phyloP scores from a whole-genome alignment of 2,797 vertebrate genomes.

The Sebastes flavidus region DNA sequence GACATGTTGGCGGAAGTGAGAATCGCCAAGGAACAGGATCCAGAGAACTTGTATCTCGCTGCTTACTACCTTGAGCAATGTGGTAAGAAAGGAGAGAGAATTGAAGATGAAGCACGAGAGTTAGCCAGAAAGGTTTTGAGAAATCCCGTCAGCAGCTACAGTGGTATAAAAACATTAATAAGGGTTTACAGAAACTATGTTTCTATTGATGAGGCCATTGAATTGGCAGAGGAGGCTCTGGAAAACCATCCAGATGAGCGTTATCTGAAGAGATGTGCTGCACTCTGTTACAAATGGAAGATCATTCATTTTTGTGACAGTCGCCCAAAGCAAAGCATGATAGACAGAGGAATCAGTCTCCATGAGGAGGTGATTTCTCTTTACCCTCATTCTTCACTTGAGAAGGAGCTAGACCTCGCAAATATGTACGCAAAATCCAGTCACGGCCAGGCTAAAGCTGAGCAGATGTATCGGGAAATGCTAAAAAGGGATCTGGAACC shows the following conservation, averaged over 20 bases:
- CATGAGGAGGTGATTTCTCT: slow-evolving; percentile 37
- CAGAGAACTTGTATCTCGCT: slow-evolving; percentile 56
- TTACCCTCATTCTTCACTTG: slow-evolving; percentile 38
- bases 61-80: background rate
- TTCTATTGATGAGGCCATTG: slow-evolving; percentile 38
- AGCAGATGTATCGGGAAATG: slow-evolving; percentile 25
- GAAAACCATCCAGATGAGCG: slow-evolving; percentile 39
- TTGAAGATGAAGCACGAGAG: slow-evolving; percentile 13
- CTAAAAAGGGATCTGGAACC: too few relatives aligned
- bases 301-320: background rate
- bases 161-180: slow-evolving; percentile 41
- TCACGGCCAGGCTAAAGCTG: background rate
- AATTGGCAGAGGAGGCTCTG: slow-evolving; percentile 52
- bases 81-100: background rate
- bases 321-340: background rate
- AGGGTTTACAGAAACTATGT: background rate
- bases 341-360: slow-evolving; percentile 37
- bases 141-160: slow-evolving; percentile 55
- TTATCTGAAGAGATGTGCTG: slow-evolving; percentile 51
- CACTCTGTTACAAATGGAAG: slow-evolving; percentile 57
- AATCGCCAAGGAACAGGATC: slow-evolving; percentile 51
- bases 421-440: background rate
- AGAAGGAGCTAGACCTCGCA: slow-evolving; percentile 30
- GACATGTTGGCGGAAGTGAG: slow-evolving; percentile 52
- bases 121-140: slow-evolving; percentile 36